Evolutionary conservation across 2,113 vertebrate genomes (phyloP).

Genomic region (Spheniscus mendiculus): DNA sequence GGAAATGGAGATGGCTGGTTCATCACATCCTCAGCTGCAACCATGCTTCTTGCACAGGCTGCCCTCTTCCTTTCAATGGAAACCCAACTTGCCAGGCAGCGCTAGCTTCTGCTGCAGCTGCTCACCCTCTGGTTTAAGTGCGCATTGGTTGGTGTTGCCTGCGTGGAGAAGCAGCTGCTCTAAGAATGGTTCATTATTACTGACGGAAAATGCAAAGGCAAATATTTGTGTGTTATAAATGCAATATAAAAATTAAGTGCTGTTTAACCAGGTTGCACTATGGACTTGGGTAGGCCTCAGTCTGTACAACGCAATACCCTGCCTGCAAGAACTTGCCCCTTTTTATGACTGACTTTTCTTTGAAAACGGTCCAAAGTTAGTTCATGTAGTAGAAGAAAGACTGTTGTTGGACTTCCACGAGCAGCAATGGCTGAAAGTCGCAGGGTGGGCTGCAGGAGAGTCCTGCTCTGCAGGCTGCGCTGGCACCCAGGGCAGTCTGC

Average conservation of each 20-base stretch:
- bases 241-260: background rate
- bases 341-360: conserved; percentile 28
- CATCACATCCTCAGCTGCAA: background rate
- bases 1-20: background rate
- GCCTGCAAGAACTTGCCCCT: conserved; percentile 26
- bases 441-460: background rate
- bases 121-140: background rate
- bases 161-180: background rate
- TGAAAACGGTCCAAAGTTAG: conserved; percentile 30
- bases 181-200: background rate
- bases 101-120: background rate
- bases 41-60: background rate
- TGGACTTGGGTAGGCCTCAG: conserved; percentile 28
- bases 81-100: background rate
- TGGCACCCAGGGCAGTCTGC: background rate
- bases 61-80: background rate
- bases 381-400: background rate
- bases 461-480: fast-evolving
- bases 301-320: background rate
- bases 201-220: background rate
- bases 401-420: background rate
- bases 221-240: conserved; percentile 13
- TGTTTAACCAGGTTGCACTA: conserved; percentile 48
- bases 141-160: fast-evolving
- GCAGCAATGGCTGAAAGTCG: background rate